Conservation (phyloP, 2,888 invertebrate genomes). For the Drosophila mimetica region DNA sequence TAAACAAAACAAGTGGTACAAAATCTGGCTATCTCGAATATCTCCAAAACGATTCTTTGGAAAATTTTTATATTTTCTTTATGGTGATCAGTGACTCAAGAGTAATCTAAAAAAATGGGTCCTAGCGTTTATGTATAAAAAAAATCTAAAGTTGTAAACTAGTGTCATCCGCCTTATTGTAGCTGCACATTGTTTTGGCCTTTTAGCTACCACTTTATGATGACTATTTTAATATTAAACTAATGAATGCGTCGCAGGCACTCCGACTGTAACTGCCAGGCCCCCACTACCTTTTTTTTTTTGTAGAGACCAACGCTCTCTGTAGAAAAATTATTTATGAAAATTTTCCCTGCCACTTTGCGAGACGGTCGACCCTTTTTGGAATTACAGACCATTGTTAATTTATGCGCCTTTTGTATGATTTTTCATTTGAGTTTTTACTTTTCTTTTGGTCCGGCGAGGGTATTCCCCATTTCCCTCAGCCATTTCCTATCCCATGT, state of each 20-base stretch:
- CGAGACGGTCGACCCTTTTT: conserved; percentile 63
- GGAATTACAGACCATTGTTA: conserved; percentile 80
- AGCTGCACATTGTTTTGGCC: conserved; percentile 63
- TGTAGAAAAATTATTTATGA: conserved; percentile 54
- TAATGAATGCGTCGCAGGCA: conserved; percentile 76
- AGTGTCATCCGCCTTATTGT: conserved; percentile 3
- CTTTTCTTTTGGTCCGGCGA: conserved; percentile 17
- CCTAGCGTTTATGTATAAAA: no score
- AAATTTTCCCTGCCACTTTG: conserved; percentile 45
- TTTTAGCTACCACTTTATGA: conserved; percentile 77
- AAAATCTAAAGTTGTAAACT: no score
- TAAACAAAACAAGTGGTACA: no score
- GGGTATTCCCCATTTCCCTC: conserved; percentile 6
- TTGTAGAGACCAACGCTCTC: conserved; percentile 32
- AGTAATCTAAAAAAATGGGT: no score
- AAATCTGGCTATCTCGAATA: no score
- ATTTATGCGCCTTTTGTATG: conserved; percentile 77
- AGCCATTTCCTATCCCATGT: conserved; percentile 2
- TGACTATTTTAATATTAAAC: conserved; percentile 79
- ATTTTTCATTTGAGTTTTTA: conserved; percentile 57
- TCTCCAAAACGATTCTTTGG: no score
- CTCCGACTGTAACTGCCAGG: conserved; percentile 53
- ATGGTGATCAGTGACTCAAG: no score
- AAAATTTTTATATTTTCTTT: no score
- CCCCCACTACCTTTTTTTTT: background rate